Percentiles rank a stretch among this genome's conserved stretches.
Conservation (phyloP, 2,888 invertebrate species). For the Rhorus exstirpatorius region DNA sequence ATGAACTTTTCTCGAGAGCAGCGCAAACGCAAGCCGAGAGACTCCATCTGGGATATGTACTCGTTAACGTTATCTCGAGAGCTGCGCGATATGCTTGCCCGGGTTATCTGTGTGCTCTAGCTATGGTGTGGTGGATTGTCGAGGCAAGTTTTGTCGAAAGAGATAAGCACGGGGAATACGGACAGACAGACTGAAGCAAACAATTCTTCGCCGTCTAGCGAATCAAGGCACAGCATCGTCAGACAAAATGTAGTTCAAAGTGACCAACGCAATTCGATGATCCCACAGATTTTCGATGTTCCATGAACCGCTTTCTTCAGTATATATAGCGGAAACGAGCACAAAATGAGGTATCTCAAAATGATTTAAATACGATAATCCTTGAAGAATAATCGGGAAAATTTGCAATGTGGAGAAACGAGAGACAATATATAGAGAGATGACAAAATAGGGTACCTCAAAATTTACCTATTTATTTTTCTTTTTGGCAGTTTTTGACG, state of each 20-base stretch:
- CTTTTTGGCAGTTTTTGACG: no score
- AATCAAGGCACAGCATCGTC: background rate
- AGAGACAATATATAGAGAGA: no score
- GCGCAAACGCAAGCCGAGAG: constrained; percentile 49
- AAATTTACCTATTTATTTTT: no score
- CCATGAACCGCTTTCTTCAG: background rate
- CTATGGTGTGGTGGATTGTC: constrained; percentile 63
- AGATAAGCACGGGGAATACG: constrained; percentile 37
- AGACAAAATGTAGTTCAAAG: background rate
- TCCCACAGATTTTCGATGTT: background rate
- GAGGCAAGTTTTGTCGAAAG: constrained; percentile 69
- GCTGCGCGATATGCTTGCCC: constrained; percentile 8
- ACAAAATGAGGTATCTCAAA: no score
- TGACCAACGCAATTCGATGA: background rate
- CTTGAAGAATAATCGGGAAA: no score
- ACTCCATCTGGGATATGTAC: constrained; percentile 50
- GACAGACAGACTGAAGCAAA: constrained; percentile 30
- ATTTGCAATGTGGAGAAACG: no score
- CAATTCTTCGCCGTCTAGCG: constrained; percentile 11
- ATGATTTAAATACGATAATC: no score
- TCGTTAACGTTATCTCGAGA: constrained; percentile 69
- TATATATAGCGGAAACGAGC: no score
- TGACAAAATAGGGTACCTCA: no score
- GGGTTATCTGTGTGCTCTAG: background rate
- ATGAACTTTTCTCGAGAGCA: constrained; percentile 44